Conservation (phyloP, 2,888 invertebrate genomes). For the Campoplex capitator region DNA sequence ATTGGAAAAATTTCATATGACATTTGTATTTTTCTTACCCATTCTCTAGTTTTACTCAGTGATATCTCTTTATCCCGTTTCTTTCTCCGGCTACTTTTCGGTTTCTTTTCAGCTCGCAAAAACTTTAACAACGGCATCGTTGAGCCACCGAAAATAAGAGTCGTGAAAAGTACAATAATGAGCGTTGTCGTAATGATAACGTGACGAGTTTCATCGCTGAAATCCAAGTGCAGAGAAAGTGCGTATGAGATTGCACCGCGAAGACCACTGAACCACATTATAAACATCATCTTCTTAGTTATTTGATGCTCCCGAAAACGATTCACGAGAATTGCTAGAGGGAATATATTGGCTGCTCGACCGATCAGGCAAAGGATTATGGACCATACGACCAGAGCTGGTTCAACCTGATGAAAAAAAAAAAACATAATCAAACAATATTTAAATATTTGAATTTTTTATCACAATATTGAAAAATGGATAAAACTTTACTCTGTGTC, state of each 20-base stretch:
- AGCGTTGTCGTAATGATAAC: conserved; percentile 99
- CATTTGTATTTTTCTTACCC: conserved; percentile 86
- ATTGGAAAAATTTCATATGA: too few relatives aligned
- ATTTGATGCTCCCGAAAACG: conserved; percentile 99
- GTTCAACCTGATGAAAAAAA: conserved; percentile 86
- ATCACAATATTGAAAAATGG: neutral
- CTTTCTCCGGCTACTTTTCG: conserved; percentile 87
- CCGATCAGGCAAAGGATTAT: conserved; percentile 96
- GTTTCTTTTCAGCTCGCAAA: conserved; percentile 90
- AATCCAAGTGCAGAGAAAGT: conserved; percentile 96
- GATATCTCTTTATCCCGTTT: conserved; percentile 93
- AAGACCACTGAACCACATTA: conserved; percentile 99
- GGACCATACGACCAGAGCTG: conserved; percentile 97
- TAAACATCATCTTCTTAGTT: conserved; percentile 99
- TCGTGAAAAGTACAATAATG: conserved; percentile 98
- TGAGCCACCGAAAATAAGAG: conserved; percentile 97
- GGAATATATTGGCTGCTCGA: conserved; percentile 98
- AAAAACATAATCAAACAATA: conserved; percentile 34
- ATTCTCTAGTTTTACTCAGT: conserved; percentile 98
- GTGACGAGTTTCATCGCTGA: conserved; percentile 96
- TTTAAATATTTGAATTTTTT: neutral
- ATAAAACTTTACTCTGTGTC: conserved; percentile 89
- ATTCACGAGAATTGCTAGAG: conserved; percentile 96
- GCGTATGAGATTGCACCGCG: conserved; percentile 99
- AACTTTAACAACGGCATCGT: conserved; percentile 99